Evolutionary conservation across 2,113 vertebrate genomes (phyloP), one percentile per base, ranked within the genome.

Genomic region (Grus americana): DNA sequence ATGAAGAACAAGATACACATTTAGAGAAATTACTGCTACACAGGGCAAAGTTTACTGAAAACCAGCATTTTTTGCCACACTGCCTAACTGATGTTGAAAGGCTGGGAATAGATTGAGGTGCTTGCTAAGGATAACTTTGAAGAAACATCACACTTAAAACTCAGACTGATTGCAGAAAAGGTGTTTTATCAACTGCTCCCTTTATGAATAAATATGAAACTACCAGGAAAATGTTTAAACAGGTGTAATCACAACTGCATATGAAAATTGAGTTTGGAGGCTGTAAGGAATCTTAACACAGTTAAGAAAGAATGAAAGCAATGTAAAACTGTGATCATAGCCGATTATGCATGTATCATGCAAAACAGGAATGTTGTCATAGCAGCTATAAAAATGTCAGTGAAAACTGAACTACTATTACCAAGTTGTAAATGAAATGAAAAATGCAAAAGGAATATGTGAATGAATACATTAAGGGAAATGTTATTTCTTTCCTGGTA

Each of bases 361-460:
- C 95, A 79, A 96, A 95, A 93, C 22, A 81, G 91, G 65, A 78
- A 94, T 79, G 66, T 63, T 86, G 96, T 94, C 95, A 88, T 36
- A 93, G 97, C 96, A 93, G 95, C 92, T 95, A 93, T 86, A 91
- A 97, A 97, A 96, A 94, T 89, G 94, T 95, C 96, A 97, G 82
- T 55, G 75, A 95, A 94, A 96, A 96, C 92, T 70, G 78, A 95
- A 84, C 93, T 94, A 93, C 92, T 90, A 94, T 90, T 91, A 90
- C 86, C 92, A 93, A 93, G 82, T 57, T 76, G 82, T 93, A 96
- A 97, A 97, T 95, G 73, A 96, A 96, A 96, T 87, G 79, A 93
- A 96, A 95, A 94, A 96, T 92, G 84, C 83, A 94, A 79, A 96
- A 89, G 75, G 79, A 74, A 86, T 84, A 93, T 36, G 58, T 70